Evolutionary conservation across 2,888 invertebrate genomes (phyloP).

Genomic region (Panopea generosa): DNA sequence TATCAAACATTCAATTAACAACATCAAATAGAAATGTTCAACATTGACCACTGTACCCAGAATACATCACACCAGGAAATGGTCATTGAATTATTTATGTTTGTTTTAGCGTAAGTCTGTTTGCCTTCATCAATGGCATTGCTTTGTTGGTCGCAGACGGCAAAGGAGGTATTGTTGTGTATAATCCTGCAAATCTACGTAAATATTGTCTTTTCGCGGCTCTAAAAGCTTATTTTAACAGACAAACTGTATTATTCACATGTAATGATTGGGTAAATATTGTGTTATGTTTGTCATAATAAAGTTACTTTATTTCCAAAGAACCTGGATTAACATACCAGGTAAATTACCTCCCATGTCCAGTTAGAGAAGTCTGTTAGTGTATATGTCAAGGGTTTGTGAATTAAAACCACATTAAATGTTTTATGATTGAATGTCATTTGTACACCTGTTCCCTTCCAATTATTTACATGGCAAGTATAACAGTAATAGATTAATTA

Average conservation of each 20-base stretch:
- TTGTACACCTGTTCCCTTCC: no score
- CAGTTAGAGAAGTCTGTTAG: no score
- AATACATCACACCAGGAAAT: slow-evolving; percentile 37
- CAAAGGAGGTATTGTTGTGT: slow-evolving; percentile 33
- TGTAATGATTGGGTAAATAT: slow-evolving; percentile 44
- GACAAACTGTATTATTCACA: slow-evolving; percentile 43
- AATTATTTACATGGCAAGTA: no score
- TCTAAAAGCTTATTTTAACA: slow-evolving; percentile 58
- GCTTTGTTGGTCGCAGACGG: slow-evolving; percentile 31
- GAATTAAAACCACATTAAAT: no score
- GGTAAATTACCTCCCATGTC: no score
- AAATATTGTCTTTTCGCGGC: slow-evolving; percentile 53
- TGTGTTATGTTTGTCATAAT: slow-evolving; percentile 48
- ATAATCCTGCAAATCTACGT: slow-evolving; percentile 52
- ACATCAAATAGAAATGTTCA: slow-evolving; percentile 24
- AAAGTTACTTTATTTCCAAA: slow-evolving; percentile 36
- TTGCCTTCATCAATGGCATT: slow-evolving; percentile 37
- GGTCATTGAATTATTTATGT: slow-evolving; percentile 33
- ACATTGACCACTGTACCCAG: slow-evolving; percentile 20
- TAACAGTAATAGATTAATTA: no score
- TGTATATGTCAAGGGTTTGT: no score
- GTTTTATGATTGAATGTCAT: no score
- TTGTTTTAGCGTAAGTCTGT: slow-evolving; percentile 40
- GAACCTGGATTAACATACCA: neutral
- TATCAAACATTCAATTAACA: slow-evolving; percentile 19